A percentile compares a stretch with the other conserved stretches of the same genome.
phyloP scores from a whole-genome alignment of 1,140 invertebrate species.

The Pissodes strobi region DNA sequence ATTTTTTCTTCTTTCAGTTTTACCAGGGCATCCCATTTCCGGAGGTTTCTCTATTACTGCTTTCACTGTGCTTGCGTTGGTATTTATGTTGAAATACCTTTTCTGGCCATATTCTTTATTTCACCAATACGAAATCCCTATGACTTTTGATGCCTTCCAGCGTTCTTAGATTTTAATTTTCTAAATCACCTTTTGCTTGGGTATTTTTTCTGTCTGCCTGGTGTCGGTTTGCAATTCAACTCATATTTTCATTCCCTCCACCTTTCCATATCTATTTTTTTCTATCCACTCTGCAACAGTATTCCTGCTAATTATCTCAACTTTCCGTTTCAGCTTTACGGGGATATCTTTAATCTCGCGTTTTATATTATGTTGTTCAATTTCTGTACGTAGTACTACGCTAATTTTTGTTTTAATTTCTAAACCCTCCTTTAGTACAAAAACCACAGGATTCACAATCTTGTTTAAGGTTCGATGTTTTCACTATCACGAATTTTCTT shows the following conservation, averaged over 20 bases:
- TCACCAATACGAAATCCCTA: too few species aligned
- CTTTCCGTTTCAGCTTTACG: neutral
- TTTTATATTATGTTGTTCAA: neutral
- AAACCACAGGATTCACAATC: neutral
- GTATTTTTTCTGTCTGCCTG: neutral
- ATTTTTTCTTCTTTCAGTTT: neutral
- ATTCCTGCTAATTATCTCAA: neutral
- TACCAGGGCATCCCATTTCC: neutral
- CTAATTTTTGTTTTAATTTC: neutral
- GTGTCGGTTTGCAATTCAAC: neutral
- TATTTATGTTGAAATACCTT: conserved; percentile 10
- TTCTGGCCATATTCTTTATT: neutral
- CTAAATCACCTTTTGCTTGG: too few species aligned
- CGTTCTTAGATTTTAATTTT: too few species aligned
- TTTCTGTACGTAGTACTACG: neutral
- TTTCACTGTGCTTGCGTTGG: conserved; percentile 3
- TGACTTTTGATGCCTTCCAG: too few species aligned
- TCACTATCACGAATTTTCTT: too few species aligned
- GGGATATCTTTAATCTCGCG: conserved; percentile 4
- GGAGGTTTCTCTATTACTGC: conserved; percentile 18
- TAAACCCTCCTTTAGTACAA: neutral
- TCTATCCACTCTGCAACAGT: neutral
- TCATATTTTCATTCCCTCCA: neutral
- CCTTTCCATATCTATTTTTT: neutral
- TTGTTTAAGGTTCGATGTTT: too few species aligned